These are phyloP conservation scores for Acrossocheilus wenchowensis DNA, from an alignment of 2,797 vertebrate genomes.

Conservation along the genomic window DNA sequence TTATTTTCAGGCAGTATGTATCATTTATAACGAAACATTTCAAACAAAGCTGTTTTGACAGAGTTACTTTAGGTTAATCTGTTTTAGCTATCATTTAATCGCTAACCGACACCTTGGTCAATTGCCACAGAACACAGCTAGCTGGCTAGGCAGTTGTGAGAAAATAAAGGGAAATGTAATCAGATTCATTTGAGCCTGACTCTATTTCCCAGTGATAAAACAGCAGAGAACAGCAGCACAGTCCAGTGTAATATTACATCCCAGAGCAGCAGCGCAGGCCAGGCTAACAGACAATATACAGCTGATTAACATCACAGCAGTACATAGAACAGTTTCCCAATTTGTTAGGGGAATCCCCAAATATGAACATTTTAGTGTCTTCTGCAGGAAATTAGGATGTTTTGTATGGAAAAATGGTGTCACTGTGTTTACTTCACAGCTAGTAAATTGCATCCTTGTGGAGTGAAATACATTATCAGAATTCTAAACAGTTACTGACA, in stretches of 20 bases:
- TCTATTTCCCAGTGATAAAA: slow-evolving; percentile 13
- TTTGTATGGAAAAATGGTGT: background rate
- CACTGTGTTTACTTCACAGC: background rate
- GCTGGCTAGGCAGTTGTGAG: background rate
- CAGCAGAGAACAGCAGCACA: slow-evolving; percentile 2
- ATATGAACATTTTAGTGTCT: background rate
- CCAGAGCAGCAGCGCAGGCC: background rate
- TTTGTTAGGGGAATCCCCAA: background rate
- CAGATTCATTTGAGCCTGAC: slow-evolving; percentile 5
- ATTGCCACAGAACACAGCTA: background rate
- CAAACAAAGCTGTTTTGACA: slow-evolving; percentile 10
- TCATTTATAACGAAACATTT: background rate
- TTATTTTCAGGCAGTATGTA: background rate
- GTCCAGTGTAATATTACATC: slow-evolving; percentile 18
- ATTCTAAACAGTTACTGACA: background rate
- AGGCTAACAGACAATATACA: background rate
- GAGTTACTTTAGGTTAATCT: background rate
- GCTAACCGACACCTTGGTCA: background rate
- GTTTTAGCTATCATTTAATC: slow-evolving; percentile 25
- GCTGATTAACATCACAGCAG: slow-evolving; percentile 4
- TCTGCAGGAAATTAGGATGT: background rate
- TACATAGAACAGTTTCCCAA: background rate
- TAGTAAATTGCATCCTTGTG: background rate
- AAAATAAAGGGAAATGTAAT: slow-evolving; percentile 23
- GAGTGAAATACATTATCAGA: background rate